Evolutionary conservation across 2,888 invertebrate genomes (phyloP), one percentile per base, ranked within the genome.

Genomic region (Acronicta leporina): DNA sequence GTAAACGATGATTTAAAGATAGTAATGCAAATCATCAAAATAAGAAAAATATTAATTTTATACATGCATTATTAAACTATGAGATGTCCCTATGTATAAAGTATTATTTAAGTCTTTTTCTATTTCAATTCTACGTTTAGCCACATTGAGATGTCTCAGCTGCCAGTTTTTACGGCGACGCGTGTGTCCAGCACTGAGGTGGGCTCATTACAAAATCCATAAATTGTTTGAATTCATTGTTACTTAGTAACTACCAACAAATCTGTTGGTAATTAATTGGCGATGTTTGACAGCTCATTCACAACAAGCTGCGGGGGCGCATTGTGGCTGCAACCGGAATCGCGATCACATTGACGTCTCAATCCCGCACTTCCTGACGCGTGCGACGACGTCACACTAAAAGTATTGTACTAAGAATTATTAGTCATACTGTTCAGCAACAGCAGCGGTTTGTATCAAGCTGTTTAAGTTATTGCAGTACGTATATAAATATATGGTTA

Each of bases 251-350:
- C 66, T 49, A 69, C 68, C 62, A 67, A 68, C 52, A 72, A 71
- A 75, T 85, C 73, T 83, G 82, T 83, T 77, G 54, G 85, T 88
- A 89, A 90, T 92, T 92, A 94, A 92, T 90, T 69, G 83, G 73
- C 75, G 68, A 77, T 62, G 72, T 85, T 82, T 90, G 92, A 92
- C 93, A 88, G 87, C 83, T 89, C 87, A 83, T 92, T 92, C 92
- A 92, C 89, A 93, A 93, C 92, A 92, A 91, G 77, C 94, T 85
- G 90, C 90, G 84, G 94, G 93, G 81, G 86, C 83, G 81, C 84
- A 84, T 83, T 83, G 75, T 79, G 76, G 77, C 73, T 60, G 60
- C 67, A 60, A 66, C 87, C 92, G 93, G 94, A 94, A 88, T 82
- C 84, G 74, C 73, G 80, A 81, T 79, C 75, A 86, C 83, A 87